Evolutionary conservation across 1,140 invertebrate genomes (phyloP).

Genomic region (Delia radicum): DNA sequence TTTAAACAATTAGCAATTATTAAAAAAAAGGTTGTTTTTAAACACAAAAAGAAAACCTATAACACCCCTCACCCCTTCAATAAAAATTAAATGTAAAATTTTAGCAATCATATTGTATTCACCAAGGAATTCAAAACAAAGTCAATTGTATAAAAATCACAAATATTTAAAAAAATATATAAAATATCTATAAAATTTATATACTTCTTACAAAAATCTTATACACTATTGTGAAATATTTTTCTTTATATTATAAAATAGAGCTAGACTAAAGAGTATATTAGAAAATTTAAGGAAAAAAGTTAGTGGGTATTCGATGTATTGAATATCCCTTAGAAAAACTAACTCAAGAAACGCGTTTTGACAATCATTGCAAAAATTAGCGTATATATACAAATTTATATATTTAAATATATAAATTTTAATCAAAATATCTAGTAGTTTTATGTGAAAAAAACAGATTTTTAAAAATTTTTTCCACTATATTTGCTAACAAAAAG

Average conservation of each 20-base stretch:
- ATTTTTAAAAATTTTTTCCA: background rate
- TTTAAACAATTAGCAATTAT: background rate
- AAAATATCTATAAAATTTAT: background rate
- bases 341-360: constrained; percentile 51
- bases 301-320: constrained; percentile 5
- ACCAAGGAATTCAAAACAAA: background rate
- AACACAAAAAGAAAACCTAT: background rate
- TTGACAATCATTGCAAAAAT: constrained; percentile 54
- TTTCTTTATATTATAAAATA: background rate
- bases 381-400: constrained; percentile 40
- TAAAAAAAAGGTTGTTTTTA: background rate
- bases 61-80: no score
- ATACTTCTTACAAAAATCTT: background rate
- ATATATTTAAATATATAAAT: constrained; percentile 14
- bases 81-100: background rate
- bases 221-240: background rate
- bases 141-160: background rate
- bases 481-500: no score
- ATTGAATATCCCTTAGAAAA: constrained; percentile 1
- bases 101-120: background rate
- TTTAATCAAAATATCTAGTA: background rate
- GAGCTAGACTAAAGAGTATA: background rate
- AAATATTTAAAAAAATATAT: background rate
- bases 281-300: background rate
- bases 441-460: background rate